phyloP scores from a whole-genome alignment of 1,140 invertebrate species.

The Agrilus planipennis region DNA sequence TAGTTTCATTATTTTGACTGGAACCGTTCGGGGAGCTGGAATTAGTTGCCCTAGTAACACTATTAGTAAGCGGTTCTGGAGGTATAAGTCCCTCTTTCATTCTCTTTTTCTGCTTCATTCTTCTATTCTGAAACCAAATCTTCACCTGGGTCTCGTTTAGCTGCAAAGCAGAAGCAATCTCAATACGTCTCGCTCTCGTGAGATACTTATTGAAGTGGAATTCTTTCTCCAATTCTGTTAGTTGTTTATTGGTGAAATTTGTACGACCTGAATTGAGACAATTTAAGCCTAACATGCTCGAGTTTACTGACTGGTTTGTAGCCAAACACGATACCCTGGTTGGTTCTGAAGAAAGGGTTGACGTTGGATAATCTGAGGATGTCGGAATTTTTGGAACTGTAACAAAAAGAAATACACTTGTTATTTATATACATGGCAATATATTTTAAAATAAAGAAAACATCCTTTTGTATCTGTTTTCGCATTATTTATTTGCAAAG shows the following conservation, averaged over 20 bases:
- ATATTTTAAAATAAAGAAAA: neutral
- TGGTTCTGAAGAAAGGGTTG: slow-evolving; percentile 18
- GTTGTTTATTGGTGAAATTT: slow-evolving; percentile 98
- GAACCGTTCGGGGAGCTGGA: slow-evolving; percentile 33
- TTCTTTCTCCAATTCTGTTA: slow-evolving; percentile 97
- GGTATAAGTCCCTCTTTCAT: slow-evolving; percentile 82
- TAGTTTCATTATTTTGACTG: no score
- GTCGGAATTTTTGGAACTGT: slow-evolving; percentile 57
- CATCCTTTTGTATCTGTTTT: slow-evolving; percentile 15
- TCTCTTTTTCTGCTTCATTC: slow-evolving; percentile 90
- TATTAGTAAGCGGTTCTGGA: slow-evolving; percentile 36
- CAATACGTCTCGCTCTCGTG: slow-evolving; percentile 88
- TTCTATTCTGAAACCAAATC: slow-evolving; percentile 86
- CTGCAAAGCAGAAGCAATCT: slow-evolving; percentile 91
- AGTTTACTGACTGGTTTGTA: slow-evolving; percentile 19
- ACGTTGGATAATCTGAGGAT: no score
- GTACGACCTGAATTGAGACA: slow-evolving; percentile 78
- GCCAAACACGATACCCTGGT: slow-evolving; percentile 23
- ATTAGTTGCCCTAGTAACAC: slow-evolving; percentile 16
- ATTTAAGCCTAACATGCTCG: slow-evolving; percentile 31
- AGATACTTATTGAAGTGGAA: slow-evolving; percentile 99
- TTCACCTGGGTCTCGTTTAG: slow-evolving; percentile 95
- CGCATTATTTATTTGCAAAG: slow-evolving; percentile 12
- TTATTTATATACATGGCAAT: no score
- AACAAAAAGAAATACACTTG: slow-evolving; percentile 30